Evolutionary conservation across 2,113 vertebrate species (phyloP).

Genomic region (Bufo bufo): DNA sequence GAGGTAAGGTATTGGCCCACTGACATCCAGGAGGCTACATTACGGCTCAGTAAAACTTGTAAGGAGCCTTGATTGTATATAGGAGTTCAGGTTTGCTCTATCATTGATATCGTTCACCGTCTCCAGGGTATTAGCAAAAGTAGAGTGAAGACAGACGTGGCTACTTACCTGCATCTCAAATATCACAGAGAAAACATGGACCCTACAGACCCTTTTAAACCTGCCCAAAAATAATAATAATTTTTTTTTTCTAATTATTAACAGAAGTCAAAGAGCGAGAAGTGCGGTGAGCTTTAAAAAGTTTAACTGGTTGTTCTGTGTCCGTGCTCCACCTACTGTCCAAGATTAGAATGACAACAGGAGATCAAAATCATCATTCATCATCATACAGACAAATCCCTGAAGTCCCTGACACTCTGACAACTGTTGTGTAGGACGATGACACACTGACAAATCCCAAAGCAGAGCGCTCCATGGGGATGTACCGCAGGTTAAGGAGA

Average conservation of each 20-base stretch:
- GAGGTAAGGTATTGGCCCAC: background rate
- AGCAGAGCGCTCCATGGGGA: no score
- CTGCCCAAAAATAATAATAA: background rate
- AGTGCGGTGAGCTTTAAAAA: background rate
- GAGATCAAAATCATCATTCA: background rate
- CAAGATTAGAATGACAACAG: background rate
- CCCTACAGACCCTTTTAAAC: background rate
- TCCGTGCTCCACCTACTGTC: background rate
- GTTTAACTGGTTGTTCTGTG: background rate
- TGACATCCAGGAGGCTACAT: background rate
- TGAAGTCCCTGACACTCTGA: background rate
- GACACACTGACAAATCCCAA: background rate
- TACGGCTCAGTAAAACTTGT: background rate
- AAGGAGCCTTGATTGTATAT: background rate
- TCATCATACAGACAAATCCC: background rate
- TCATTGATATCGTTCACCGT: background rate
- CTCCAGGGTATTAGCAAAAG: background rate
- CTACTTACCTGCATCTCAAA: no score
- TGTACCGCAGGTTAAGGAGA: no score
- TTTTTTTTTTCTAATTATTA: background rate
- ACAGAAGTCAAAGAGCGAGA: background rate
- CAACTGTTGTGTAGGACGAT: background rate
- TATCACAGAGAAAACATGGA: background rate
- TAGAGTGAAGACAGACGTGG: no score
- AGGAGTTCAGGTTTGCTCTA: background rate